These are phyloP conservation scores for Diprion similis DNA, from an alignment of 1,140 invertebrate genomes.

Conservation along the genomic window DNA sequence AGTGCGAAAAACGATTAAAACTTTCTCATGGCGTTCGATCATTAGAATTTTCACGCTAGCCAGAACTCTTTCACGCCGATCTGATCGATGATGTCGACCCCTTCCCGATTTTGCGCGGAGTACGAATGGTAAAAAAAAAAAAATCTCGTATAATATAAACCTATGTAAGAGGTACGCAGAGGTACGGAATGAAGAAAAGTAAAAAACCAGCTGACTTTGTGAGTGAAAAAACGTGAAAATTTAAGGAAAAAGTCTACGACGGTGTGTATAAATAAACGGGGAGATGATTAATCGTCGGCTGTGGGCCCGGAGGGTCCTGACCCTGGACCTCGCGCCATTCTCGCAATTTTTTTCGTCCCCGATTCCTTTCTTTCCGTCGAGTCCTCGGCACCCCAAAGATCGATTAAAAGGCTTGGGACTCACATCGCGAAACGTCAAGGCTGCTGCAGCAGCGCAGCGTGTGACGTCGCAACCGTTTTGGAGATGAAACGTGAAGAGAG, in stretches of 20 bases:
- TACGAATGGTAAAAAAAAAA: slow-evolving; percentile 25
- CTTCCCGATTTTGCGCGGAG: slow-evolving; percentile 36
- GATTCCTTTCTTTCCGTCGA: slow-evolving; percentile 24
- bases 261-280: slow-evolving; percentile 44
- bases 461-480: background rate
- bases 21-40: slow-evolving; percentile 56
- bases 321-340: slow-evolving; percentile 36
- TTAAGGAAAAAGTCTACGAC: slow-evolving; percentile 31
- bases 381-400: slow-evolving; percentile 5
- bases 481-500: background rate
- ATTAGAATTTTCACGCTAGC: slow-evolving; percentile 58
- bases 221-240: slow-evolving; percentile 30
- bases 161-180: slow-evolving; percentile 15
- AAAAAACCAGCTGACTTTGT: slow-evolving; percentile 18
- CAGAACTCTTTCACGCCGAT: slow-evolving; percentile 55
- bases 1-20: slow-evolving; percentile 50
- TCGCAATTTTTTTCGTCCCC: slow-evolving; percentile 34
- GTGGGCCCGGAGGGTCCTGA: slow-evolving; percentile 29
- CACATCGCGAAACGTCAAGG: no score
- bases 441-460: background rate
- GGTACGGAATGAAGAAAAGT: background rate
- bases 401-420: background rate
- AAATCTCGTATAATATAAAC: slow-evolving; percentile 8
- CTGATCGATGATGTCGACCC: slow-evolving; percentile 54
- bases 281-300: slow-evolving; percentile 57